phyloP scores from a whole-genome alignment of 2,888 invertebrate genomes.

The Cyrtodaria siliqua region DNA sequence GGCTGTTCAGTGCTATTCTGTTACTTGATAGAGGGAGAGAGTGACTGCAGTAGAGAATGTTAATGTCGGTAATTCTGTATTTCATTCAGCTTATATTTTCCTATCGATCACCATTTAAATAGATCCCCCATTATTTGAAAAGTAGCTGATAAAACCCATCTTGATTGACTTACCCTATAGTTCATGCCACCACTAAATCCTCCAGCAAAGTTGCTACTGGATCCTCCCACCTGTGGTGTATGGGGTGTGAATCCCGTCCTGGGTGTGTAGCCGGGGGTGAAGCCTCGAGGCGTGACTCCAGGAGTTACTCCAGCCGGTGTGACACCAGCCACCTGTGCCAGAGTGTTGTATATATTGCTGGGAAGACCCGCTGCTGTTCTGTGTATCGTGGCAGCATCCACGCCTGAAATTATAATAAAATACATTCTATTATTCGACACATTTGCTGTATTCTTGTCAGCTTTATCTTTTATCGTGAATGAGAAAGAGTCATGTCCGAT shows the following conservation, averaged over 20 bases:
- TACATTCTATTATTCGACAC: too few relatives aligned
- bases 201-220: conserved; percentile 88
- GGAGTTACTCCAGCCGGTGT: conserved; percentile 86
- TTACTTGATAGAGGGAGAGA: too few relatives aligned
- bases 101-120: too few relatives aligned
- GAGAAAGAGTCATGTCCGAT: too few relatives aligned
- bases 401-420: conserved; percentile 62
- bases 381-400: conserved; percentile 88
- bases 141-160: too few relatives aligned
- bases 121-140: too few relatives aligned
- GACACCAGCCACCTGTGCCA: conserved; percentile 90
- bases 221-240: conserved; percentile 55
- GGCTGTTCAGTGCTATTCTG: too few relatives aligned
- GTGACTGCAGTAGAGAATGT: too few relatives aligned
- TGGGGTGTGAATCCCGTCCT: conserved; percentile 65
- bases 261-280: conserved; percentile 70
- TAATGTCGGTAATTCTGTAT: too few relatives aligned
- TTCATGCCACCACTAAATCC: conserved; percentile 72
- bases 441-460: too few relatives aligned
- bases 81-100: too few relatives aligned
- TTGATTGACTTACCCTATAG: conserved; percentile 43
- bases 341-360: conserved; percentile 90
- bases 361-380: conserved; percentile 91
- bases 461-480: too few relatives aligned
- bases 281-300: conserved; percentile 60